Conservation (phyloP, 2,888 invertebrate species). For the Spisula solida region DNA sequence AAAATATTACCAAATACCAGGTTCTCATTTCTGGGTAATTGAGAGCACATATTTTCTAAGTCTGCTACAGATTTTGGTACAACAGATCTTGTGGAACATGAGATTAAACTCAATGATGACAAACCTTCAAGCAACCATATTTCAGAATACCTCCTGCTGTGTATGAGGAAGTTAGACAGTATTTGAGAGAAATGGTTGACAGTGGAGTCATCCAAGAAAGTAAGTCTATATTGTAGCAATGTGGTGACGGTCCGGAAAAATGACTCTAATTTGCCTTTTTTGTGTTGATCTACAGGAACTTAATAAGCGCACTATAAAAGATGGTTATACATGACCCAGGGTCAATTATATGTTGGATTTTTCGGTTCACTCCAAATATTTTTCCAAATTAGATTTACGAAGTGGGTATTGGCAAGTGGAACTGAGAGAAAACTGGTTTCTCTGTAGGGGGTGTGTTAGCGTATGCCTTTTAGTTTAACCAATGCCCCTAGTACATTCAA, state of each 20-base stretch:
- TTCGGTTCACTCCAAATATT: neutral
- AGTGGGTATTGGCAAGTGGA: slow-evolving; percentile 1
- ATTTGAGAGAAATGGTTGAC: slow-evolving; percentile 50
- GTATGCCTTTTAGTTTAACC: neutral
- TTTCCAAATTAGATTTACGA: neutral
- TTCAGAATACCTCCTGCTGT: slow-evolving; percentile 47
- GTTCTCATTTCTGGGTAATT: neutral
- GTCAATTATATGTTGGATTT: neutral
- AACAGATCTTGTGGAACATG: slow-evolving; percentile 39
- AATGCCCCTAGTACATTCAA: neutral
- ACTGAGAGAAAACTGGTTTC: neutral
- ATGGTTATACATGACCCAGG: neutral
- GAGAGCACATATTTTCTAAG: slow-evolving; percentile 21
- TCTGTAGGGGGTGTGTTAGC: neutral
- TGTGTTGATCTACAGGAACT: neutral
- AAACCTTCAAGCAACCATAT: slow-evolving; percentile 53
- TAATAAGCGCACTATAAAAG: neutral
- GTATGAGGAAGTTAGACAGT: slow-evolving; percentile 54
- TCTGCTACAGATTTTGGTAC: slow-evolving; percentile 2
- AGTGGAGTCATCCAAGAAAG: neutral
- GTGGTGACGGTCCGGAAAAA: neutral
- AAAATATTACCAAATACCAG: neutral
- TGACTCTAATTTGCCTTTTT: neutral
- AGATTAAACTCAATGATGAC: slow-evolving; percentile 46
- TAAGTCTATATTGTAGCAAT: neutral